These are phyloP conservation scores for Rhinoderma darwinii DNA, from an alignment of 2,113 vertebrate genomes.

Conservation along the genomic window DNA sequence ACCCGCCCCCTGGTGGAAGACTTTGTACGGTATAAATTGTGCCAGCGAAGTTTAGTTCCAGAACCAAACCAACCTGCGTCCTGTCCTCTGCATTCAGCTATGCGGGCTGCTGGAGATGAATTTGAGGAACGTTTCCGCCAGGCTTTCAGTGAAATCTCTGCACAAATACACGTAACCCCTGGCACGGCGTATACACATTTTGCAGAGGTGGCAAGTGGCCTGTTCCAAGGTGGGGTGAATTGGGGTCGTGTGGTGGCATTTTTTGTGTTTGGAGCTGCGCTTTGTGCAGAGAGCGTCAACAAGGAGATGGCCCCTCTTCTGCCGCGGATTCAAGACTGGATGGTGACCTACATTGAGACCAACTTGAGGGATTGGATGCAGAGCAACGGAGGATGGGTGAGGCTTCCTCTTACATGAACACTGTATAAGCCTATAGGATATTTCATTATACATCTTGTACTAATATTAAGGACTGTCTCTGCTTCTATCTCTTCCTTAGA, in stretches of 20 bases:
- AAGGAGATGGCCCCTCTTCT: slow-evolving; percentile 72
- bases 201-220: slow-evolving; percentile 71
- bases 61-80: slow-evolving; percentile 66
- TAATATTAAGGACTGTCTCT: slow-evolving; percentile 31
- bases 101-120: slow-evolving; percentile 72
- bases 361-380: slow-evolving; percentile 72
- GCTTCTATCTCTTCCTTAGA: slow-evolving; percentile 68
- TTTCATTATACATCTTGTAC: background rate
- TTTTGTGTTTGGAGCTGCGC: slow-evolving; percentile 72
- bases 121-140: slow-evolving; percentile 72
- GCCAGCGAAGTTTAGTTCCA: slow-evolving; percentile 70
- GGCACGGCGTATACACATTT: slow-evolving; percentile 70
- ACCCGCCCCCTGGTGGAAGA: slow-evolving; percentile 72
- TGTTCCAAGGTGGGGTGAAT: slow-evolving; percentile 71
- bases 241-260: slow-evolving; percentile 74
- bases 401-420: slow-evolving; percentile 53
- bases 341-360: slow-evolving; percentile 71
- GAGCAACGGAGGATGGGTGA: slow-evolving; percentile 74
- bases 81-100: slow-evolving; percentile 68
- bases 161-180: slow-evolving; percentile 71
- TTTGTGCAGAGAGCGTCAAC: slow-evolving; percentile 72
- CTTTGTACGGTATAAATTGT: slow-evolving; percentile 72
- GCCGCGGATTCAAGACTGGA: slow-evolving; percentile 71
- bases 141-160: slow-evolving; percentile 69
- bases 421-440: background rate